Evolutionary conservation across 2,797 vertebrate species (phyloP).

Genomic region (Triplophysa bombifrons): DNA sequence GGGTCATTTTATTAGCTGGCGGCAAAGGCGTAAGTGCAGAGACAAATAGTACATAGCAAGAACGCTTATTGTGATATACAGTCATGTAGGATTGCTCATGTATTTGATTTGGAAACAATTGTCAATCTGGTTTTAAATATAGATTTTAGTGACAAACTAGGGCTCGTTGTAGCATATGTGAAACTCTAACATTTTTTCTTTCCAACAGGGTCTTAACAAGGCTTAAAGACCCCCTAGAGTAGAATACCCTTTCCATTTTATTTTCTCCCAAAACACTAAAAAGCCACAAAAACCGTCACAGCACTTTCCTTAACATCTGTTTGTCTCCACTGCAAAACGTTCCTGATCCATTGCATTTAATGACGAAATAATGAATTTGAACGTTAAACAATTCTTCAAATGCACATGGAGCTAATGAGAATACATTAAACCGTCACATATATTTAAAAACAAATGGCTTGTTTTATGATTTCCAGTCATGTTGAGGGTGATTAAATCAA

Average conservation of each 20-base stretch:
- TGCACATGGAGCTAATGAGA: not conserved
- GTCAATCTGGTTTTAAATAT: not conserved
- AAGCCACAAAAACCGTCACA: not conserved
- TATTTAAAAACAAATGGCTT: not conserved
- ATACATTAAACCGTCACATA: not conserved
- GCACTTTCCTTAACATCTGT: conserved; percentile 14
- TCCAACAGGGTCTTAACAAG: conserved; percentile 4
- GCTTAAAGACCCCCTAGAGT: not conserved
- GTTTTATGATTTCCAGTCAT: not conserved
- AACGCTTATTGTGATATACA: conserved; percentile 1
- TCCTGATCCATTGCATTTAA: not conserved
- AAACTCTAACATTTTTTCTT: not conserved
- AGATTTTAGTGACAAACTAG: not conserved
- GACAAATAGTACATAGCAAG: not conserved
- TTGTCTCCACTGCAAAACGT: not conserved
- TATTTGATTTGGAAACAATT: not conserved
- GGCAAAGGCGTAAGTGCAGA: not conserved
- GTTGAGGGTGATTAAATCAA: not conserved
- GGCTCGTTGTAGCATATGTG: not conserved
- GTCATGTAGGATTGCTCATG: not conserved
- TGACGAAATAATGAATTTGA: conserved; percentile 11
- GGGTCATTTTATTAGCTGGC: conserved; percentile 14
- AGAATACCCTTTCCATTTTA: conserved; percentile 1
- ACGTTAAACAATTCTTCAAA: not conserved
- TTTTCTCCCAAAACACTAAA: conserved; percentile 2